Percentiles rank a stretch among this genome's conserved stretches.
phyloP scores from a whole-genome alignment of 1,140 invertebrate genomes.

The Nasonia giraulti region DNA sequence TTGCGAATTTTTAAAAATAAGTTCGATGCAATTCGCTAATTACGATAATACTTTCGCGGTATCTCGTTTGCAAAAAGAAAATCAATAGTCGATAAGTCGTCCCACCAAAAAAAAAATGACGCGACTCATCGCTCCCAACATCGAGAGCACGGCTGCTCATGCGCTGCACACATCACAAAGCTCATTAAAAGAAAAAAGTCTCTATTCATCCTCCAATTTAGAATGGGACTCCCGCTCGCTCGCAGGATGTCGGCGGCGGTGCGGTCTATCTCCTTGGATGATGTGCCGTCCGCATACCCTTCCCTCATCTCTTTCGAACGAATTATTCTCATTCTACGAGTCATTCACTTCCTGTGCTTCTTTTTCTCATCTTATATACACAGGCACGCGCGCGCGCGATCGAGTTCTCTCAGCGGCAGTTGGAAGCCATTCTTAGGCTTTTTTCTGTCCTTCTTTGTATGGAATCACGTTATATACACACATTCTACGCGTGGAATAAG shows the following conservation, averaged over 20 bases:
- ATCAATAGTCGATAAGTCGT: no score
- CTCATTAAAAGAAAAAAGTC: neutral
- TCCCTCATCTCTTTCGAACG: slow-evolving; percentile 34
- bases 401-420: slow-evolving; percentile 19
- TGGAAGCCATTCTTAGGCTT: slow-evolving; percentile 29
- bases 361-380: slow-evolving; percentile 34
- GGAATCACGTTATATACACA: neutral
- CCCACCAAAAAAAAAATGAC: no score
- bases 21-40: no score
- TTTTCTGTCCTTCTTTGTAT: slow-evolving; percentile 3
- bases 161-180: no score
- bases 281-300: slow-evolving; percentile 1
- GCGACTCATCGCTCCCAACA: no score
- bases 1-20: no score
- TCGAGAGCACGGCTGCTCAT: no score
- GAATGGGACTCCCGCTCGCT: slow-evolving; percentile 4
- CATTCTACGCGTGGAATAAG: neutral
- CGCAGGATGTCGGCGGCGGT: neutral
- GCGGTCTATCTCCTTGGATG: slow-evolving; percentile 18
- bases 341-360: slow-evolving; percentile 48
- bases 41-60: no score
- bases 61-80: no score
- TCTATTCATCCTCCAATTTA: slow-evolving; percentile 27
- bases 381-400: slow-evolving; percentile 13
- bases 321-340: slow-evolving; percentile 51